Conservation (phyloP, 2,888 invertebrate genomes). For the Adela reaumurella region DNA sequence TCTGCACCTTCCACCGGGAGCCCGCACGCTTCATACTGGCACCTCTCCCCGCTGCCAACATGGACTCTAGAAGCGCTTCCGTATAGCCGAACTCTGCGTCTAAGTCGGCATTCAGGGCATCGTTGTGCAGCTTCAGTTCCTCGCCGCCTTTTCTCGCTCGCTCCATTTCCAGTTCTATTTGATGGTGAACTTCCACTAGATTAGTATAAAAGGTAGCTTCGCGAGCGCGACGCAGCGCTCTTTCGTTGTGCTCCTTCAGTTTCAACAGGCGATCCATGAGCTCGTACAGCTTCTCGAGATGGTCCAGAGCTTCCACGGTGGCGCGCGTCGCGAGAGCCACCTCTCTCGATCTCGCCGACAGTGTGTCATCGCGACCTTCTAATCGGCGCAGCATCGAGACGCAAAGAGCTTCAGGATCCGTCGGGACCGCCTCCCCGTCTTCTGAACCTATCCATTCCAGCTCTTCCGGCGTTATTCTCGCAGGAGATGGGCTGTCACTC, state of each 20-base stretch:
- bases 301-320: constrained; percentile 68
- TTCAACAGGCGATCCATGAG: constrained; percentile 73
- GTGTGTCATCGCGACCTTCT: constrained; percentile 35
- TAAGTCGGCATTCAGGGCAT: constrained; percentile 53
- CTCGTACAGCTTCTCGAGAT: constrained; percentile 73
- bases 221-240: constrained; percentile 63
- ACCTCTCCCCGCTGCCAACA: constrained; percentile 52
- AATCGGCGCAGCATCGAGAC: constrained; percentile 39
- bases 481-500: constrained; percentile 41
- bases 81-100: constrained; percentile 62
- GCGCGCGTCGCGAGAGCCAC: constrained; percentile 55
- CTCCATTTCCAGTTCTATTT: constrained; percentile 40
- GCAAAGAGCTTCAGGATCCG: constrained; percentile 33
- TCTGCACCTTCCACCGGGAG: constrained; percentile 47
- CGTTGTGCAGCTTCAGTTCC: constrained; percentile 39
- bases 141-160: constrained; percentile 29
- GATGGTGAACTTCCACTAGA: constrained; percentile 57
- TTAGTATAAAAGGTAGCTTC: constrained; percentile 71
- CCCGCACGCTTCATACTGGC: constrained; percentile 48
- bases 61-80: constrained; percentile 61
- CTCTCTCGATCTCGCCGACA: constrained; percentile 52
- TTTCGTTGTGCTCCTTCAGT: constrained; percentile 68
- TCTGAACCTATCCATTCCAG: constrained; percentile 21
- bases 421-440: constrained; percentile 22
- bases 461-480: constrained; percentile 33